Base-by-base conservation (phyloP, 1,140 invertebrate species). In the Ptiloglossa arizonensis region DNA sequence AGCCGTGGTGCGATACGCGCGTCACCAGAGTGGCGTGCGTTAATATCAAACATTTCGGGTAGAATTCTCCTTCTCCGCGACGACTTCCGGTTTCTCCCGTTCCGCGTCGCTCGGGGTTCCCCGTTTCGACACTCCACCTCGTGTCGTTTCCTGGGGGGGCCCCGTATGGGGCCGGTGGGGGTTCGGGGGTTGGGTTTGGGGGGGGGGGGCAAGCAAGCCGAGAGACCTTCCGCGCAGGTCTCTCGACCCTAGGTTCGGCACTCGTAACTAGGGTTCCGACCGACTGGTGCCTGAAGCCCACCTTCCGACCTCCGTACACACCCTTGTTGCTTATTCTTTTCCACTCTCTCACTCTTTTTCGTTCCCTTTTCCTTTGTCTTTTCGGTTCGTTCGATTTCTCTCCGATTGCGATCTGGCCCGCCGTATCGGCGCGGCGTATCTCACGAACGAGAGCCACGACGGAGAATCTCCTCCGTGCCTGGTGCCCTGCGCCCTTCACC, bases 261-360 rank as follows among this genome's bases (percentile, higher is more conserved):
- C 92, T 93, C 92, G 92, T 93, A 93, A 93, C 92, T 92, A 93
- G 92, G 91, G 91, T 92, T 92, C 91, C 91, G 87, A 91, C 89
- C 90, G 86, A 88, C 91, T 87, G 90, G 91, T 89, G 91, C 92
- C 86, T n/a, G 82, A 90, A 85, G 87, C 88, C 88, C 90, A 91
- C 87, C 89, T 86, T 88, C 88, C 89, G 88, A 91, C 82, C 87
- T 87, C 90, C 90, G 91, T 92, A 92, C 90, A 79, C 72, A 79
- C 72, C 75, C 83, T 79, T 82, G 64, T 63, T 19, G 62, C 83
- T 79, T 82, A 54, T 64, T n/a, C 8, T 57, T 46, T 52, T 4
- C 15, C 35, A 54, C 6, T 81, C 78, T 87, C 1, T n/a, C n/a
- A n/a, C n/a, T n/a, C n/a, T n/a, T n/a, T n/a, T n/a, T n/a, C n/a